Evolutionary conservation across 2,797 vertebrate species (phyloP), one percentile per base, ranked within the genome.

Genomic region (Parambassis ranga): DNA sequence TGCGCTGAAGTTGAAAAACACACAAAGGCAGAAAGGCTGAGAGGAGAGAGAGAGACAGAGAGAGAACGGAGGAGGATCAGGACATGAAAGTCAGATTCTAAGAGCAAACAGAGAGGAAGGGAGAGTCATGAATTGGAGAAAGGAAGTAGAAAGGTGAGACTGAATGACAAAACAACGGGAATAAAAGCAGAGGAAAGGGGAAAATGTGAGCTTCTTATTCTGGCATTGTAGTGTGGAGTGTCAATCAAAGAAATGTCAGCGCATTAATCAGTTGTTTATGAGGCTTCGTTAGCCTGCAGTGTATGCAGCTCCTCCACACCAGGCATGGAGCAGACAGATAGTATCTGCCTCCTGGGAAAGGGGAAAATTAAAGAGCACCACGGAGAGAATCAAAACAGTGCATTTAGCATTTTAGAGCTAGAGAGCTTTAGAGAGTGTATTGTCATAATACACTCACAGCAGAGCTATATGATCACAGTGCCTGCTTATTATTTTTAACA

Each of bases 231-330:
- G 80, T 82, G 75, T 84, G 71, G 51, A 78, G 81, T 89, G 90
- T 80, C 86, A 90, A 88, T 92, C 92, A 91, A 78, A 90, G 77
- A 91, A 92, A 91, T 90, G 90, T 88, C 88, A 91, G 44, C 44
- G 85, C 88, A 89, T 92, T 89, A 91, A 92, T 91, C 85, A 91
- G 86, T 20, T 70, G 84, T 85, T 85, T 83, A 86, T 87, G 73
- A 72, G 52, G 35, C 63, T 78, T 49, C 59, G 61, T 81, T 59
- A 56, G 50, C 43, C 50, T 15, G n/a, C n/a, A n/a, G n/a, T n/a
- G n/a, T n/a, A 55, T 53, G 56, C 22, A 32, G 47, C 60, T 77
- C 56, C 74, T 75, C 61, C 41, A 65, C 84, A 83, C 77, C 38
- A 52, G 64, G 62, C 62, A 24, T 35, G 64, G 61, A 72, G 60